Base-by-base conservation (phyloP, 1,140 invertebrate genomes). In the Sogatella furcifera region DNA sequence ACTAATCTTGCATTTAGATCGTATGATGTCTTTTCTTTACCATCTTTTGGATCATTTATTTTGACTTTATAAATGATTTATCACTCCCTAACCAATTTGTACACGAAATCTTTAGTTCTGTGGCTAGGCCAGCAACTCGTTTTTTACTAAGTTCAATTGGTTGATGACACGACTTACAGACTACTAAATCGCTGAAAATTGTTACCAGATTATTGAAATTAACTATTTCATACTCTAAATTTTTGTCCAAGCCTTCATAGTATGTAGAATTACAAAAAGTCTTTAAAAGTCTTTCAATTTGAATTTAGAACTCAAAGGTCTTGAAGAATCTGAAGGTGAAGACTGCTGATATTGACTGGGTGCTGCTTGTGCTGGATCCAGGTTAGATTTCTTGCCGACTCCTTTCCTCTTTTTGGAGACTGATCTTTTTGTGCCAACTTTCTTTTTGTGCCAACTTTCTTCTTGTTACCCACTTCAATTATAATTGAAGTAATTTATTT, bases 1-100 rank as follows among this genome's bases (percentile, higher is more conserved):
- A 52, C 57, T 52, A 59, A 53, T 28, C 57, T 21, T 2, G 52
- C 9, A 34, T 59, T 59, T 31, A 59, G 22, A 57, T 57, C 56
- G 43, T 57, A 57, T 11, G 15, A 17, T 31, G 5, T 21, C 15
- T 34, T 31, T 56, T 28, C 5, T 21, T 24, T 14, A 2, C 41
- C 13, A n/a, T n/a, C n/a, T n/a, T n/a, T n/a, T 34, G 22, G 6
- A 43, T 4, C 17, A 24, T 11, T 57, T 10, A 17, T 17, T 4
- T 2, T 17, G 6, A 57, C 15, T 43, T 57, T 13, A 43, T 57
- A 11, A 14, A 14, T 34, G 21, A 24, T 10, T 9, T 43, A 11
- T 43, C 21, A 22, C 44, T 44, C 5, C 19, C 10, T 10, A 2
- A 15, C 2, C 22, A 9, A 41, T 17, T 19, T 9, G 9, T 24